A percentile compares a stretch with the other conserved stretches of the same genome.
Conservation (phyloP, 2,888 invertebrate genomes). For the Bhutanitis thaidina region DNA sequence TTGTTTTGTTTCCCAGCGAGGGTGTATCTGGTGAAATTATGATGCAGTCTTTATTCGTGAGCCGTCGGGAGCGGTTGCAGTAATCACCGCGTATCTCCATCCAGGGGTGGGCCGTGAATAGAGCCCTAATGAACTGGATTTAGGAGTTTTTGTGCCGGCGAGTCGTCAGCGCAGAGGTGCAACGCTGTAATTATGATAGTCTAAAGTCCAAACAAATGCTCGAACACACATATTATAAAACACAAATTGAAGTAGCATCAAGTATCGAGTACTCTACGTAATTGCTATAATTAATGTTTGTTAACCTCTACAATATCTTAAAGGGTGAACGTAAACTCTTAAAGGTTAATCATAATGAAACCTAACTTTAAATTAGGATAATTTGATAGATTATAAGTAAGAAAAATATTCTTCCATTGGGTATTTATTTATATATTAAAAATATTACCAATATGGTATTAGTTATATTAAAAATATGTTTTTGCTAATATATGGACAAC, state of each 20-base stretch:
- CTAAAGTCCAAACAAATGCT: conserved; percentile 64
- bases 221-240: conserved; percentile 48
- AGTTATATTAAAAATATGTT: no score
- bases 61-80: conserved; percentile 80
- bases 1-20: conserved; percentile 45
- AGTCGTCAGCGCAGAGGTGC: conserved; percentile 74
- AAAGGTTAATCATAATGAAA: no score
- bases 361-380: no score
- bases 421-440: no score
- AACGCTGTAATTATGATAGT: conserved; percentile 74
- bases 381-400: no score
- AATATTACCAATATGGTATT: no score
- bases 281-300: neutral
- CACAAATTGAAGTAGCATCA: conserved; percentile 38
- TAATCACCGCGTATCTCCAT: conserved; percentile 80
- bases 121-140: conserved; percentile 80
- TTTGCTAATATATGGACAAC: no score
- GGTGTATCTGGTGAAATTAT: conserved; percentile 79
- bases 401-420: no score
- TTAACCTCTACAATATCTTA: neutral
- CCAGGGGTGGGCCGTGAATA: conserved; percentile 78
- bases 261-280: neutral
- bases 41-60: conserved; percentile 80
- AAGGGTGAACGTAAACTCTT: no score
- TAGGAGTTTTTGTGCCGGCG: conserved; percentile 78